Evolutionary conservation across 2,888 invertebrate species (phyloP).

Genomic region (Halocaridina rubra): DNA sequence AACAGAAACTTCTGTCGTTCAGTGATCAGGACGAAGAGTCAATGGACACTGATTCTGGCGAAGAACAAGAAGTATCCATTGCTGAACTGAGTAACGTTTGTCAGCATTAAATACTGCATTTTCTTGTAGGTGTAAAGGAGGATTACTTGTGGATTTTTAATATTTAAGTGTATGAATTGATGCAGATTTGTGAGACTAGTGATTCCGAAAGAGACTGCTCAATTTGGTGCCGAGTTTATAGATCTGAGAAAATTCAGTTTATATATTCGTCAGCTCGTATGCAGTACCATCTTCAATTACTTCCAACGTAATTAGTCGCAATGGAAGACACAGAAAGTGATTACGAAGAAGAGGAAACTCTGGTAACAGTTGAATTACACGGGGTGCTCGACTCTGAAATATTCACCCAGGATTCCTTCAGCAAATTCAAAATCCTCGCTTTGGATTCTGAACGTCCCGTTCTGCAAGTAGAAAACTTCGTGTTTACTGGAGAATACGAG

Average conservation of each 20-base stretch:
- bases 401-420: slow-evolving; percentile 46
- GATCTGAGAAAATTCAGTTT: no score
- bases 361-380: slow-evolving; percentile 46
- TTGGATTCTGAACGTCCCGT: slow-evolving; percentile 50
- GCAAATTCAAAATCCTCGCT: slow-evolving; percentile 49
- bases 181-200: no score
- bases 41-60: slow-evolving; percentile 46
- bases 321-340: slow-evolving; percentile 18
- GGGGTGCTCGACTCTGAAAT: slow-evolving; percentile 58
- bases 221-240: no score
- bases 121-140: no score
- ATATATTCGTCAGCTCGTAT: no score
- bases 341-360: slow-evolving; percentile 36
- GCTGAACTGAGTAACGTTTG: slow-evolving; percentile 2
- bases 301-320: no score
- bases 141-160: no score
- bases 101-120: background rate
- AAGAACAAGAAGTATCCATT: slow-evolving; percentile 10
- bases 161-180: no score
- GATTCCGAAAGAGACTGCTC: no score
- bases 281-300: no score
- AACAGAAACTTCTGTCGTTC: slow-evolving; percentile 14
- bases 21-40: slow-evolving; percentile 30
- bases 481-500: slow-evolving; percentile 53
- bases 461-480: slow-evolving; percentile 51